Base-by-base conservation (phyloP, 2,797 vertebrate genomes). In the Etheostoma perlongum region DNA sequence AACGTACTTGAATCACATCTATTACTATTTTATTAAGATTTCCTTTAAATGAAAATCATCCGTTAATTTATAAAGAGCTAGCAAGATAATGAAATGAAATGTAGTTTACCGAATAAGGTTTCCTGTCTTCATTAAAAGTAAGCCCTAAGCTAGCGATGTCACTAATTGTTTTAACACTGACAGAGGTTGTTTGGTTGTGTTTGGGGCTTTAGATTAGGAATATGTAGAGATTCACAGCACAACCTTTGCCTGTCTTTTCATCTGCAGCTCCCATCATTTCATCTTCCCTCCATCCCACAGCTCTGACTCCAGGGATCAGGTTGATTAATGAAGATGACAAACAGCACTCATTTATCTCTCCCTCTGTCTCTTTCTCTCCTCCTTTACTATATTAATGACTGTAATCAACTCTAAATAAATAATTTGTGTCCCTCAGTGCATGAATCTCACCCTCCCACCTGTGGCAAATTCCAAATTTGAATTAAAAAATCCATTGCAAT, bases 401-500 rank as follows among this genome's bases (percentile, higher is more conserved):
- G 85, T 92, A 92, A 93, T 94, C 90, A 93, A 85, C 82, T 83
- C 85, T 86, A 91, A 90, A 89, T 90, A 92, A 93, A 92, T 90
- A 79, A 91, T 91, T 93, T 89, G 88, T 91, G 86, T 91, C 84
- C 84, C 79, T 63, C 33, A 8, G 83, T 82, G 76, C 67, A 89
- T 92, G 82, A 83, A 90, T 88, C 78, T 85, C 63, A 54, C 44
- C 78, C 59, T 78, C 74, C 85, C 82, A 92, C 85, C 72, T 90
- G 80, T 86, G 73, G 80, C 69, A 79, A 80, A 82, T 72, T 82
- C 64, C 78, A 65, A 89, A 89, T 83, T 86, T 79, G 66, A 79
- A 75, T 75, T 67, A 47, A 79, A 83, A 91, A 78, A 58, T 85
- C 73, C 71, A 79, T 82, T 16, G 71, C 71, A n/a, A 18, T 74